Percentiles rank a stretch among this genome's conserved stretches.
phyloP scores from a whole-genome alignment of 2,113 vertebrate species.

The Protobothrops mucrosquamatus region DNA sequence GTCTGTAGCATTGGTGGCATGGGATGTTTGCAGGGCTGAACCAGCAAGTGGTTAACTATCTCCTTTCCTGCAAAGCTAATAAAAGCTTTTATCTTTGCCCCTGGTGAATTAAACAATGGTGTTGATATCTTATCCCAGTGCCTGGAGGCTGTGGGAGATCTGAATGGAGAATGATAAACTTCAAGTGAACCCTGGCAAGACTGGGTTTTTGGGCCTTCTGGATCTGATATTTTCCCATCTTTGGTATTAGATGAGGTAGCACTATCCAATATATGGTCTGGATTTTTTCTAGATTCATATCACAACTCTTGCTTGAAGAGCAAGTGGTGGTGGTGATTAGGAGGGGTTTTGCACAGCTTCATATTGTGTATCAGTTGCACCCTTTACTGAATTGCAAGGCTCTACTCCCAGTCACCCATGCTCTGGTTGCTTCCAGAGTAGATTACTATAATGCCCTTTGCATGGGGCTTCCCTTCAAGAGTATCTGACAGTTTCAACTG shows the following conservation, averaged over 20 bases:
- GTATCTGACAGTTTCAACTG: neutral
- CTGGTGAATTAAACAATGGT: too few relatives aligned
- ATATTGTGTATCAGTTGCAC: neutral
- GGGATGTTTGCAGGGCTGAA: neutral
- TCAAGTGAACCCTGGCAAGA: too few relatives aligned
- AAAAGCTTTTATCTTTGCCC: neutral
- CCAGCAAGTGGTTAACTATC: neutral
- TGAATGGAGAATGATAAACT: too few relatives aligned
- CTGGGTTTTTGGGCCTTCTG: too few relatives aligned
- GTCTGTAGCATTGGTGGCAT: neutral
- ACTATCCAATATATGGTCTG: too few relatives aligned
- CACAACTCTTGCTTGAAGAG: too few relatives aligned
- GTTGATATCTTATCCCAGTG: too few relatives aligned
- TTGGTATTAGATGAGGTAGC: too few relatives aligned
- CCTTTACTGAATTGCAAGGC: neutral
- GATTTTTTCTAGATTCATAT: too few relatives aligned
- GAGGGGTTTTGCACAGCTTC: neutral
- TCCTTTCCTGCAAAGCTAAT: neutral
- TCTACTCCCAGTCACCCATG: neutral
- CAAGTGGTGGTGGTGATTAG: neutral
- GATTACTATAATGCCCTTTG: neutral
- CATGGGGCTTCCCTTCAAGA: neutral
- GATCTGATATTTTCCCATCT: too few relatives aligned
- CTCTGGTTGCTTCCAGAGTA: neutral
- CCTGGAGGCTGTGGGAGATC: too few relatives aligned